Base-by-base conservation (phyloP, 2,113 vertebrate genomes). In the Notothenia rossii region DNA sequence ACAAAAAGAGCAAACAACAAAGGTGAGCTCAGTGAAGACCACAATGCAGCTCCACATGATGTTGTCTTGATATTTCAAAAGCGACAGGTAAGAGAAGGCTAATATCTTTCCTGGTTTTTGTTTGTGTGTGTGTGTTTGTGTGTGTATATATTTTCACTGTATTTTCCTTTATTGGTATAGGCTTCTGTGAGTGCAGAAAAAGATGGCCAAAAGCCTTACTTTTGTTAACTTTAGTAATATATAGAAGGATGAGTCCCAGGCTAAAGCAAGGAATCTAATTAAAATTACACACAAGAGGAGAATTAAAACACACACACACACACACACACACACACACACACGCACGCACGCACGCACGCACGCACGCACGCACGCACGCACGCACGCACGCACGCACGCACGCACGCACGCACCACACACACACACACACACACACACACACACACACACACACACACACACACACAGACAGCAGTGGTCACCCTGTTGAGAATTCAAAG, bases 51-150 rank as follows among this genome's bases (percentile, higher is more conserved):
- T 62, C 20, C 69, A 51, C 65, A 79, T 86, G 88, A 91, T 90
- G 71, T 80, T 69, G 63, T 86, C 86, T 82, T 89, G 89, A 87
- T 82, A 92, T 92, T 91, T 91, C 60, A 66, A 82, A 74, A 79
- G 64, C 46, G 8, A 67, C 75, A 72, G 64, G 71, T 84, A 78
- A 66, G 59, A 33, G 66, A 72, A 36, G 50, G 53, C 55, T 82
- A 90, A 90, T 81, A 51, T 74, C 72, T 77, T 82, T 78, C 40
- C 65, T 50, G 62, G 63, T 77, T 43, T 66, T 25, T 1, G n/a
- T 33, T 51, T 46, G n/a, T 58, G 33, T 50, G 14, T 36, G 51
- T 60, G 58, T 75, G 2, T 60, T 4, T 73, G 15, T 67, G 36
- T 77, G 29, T 70, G 0, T 20, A n/a, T 64, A 40, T 40, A 5